A percentile compares a stretch with the other conserved stretches of the same genome.
These are phyloP conservation scores for Bedellia somnulentella DNA, from an alignment of 2,888 invertebrate species.

Conservation along the genomic window DNA sequence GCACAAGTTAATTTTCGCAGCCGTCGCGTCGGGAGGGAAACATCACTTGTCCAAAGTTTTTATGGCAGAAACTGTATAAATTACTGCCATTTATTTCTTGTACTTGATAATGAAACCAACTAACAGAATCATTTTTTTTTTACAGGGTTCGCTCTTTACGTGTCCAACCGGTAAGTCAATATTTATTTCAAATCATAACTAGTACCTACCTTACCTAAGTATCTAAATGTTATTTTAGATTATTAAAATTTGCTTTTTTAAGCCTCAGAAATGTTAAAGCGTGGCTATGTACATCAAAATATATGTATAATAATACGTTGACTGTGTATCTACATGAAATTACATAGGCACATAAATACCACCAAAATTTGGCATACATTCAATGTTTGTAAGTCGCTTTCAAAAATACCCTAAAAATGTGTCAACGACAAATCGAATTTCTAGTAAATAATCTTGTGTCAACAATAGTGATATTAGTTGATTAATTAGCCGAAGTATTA, in stretches of 20 bases:
- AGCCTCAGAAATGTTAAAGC: neutral
- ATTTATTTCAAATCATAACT: neutral
- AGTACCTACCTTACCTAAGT: neutral
- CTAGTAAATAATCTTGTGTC: too few species aligned
- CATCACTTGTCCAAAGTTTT: too few species aligned
- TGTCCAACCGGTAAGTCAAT: conserved; percentile 71
- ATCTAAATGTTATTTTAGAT: neutral
- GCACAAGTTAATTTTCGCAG: too few species aligned
- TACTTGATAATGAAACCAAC: neutral
- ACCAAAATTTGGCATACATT: too few species aligned
- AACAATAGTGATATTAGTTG: too few species aligned
- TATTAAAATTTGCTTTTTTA: neutral
- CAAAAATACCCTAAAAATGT: too few species aligned
- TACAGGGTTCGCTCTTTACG: conserved; percentile 69
- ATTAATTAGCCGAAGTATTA: too few species aligned
- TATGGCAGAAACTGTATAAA: neutral
- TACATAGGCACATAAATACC: neutral
- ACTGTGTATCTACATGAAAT: neutral
- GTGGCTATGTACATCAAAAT: neutral
- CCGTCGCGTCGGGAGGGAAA: too few species aligned
- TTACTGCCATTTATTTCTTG: neutral
- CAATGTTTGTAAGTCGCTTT: too few species aligned
- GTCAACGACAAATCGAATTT: too few species aligned
- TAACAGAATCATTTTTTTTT: conserved; percentile 22
- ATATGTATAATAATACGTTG: neutral